These are phyloP conservation scores for Gisinianus flammeolus DNA, from an alignment of 2,888 invertebrate species.

Conservation along the genomic window DNA sequence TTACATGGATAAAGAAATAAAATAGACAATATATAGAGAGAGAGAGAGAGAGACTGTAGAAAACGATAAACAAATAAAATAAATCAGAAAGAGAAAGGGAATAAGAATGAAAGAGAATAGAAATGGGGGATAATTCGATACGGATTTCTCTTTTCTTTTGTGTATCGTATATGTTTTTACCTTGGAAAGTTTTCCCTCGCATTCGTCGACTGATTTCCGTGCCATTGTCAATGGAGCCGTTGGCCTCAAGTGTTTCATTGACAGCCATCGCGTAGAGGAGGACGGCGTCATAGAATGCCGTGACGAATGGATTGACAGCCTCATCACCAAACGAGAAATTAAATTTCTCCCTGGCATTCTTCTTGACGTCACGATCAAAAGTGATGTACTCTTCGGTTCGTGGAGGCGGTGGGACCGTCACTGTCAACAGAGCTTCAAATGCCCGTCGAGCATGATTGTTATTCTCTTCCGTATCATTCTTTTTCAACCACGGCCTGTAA, in stretches of 20 bases:
- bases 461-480: constrained; percentile 76
- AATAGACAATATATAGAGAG: background rate
- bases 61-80: background rate
- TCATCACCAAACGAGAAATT: constrained; percentile 67
- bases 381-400: constrained; percentile 77
- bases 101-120: background rate
- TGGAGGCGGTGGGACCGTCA: constrained; percentile 79
- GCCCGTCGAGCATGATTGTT: constrained; percentile 85
- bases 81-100: background rate
- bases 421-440: constrained; percentile 84
- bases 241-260: constrained; percentile 76
- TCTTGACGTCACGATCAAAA: constrained; percentile 74
- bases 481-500: constrained; percentile 84
- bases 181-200: constrained; percentile 86
- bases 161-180: constrained; percentile 64
- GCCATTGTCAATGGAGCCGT: constrained; percentile 72
- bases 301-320: constrained; percentile 88
- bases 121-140: background rate
- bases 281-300: constrained; percentile 95
- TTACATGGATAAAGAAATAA: background rate
- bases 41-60: background rate
- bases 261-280: constrained; percentile 89
- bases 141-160: background rate
- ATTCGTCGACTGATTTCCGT: constrained; percentile 81
- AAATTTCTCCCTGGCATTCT: constrained; percentile 60